Percentiles rank a stretch among this genome's conserved stretches.
Conservation (phyloP, 2,797 vertebrate genomes). For the Pempheris klunzingeri region DNA sequence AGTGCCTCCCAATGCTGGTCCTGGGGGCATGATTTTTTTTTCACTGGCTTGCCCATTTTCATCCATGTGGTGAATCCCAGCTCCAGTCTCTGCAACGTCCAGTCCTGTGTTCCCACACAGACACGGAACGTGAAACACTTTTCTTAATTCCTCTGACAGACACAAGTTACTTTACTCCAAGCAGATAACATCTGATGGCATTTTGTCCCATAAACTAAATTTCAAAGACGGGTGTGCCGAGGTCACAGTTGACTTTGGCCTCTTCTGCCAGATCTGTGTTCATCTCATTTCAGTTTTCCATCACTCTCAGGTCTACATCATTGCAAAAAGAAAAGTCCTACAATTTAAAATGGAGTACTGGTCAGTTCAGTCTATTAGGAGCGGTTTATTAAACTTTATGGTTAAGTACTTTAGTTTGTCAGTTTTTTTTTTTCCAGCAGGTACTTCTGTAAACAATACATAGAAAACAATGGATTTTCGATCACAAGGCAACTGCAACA, state of each 20-base stretch:
- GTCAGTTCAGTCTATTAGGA: background rate
- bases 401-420: background rate
- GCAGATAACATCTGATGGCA: background rate
- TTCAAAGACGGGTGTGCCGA: background rate
- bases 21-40: no score
- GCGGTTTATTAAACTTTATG: constrained; percentile 4
- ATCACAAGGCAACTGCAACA: background rate
- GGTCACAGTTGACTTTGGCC: background rate
- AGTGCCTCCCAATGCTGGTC: no score
- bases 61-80: no score
- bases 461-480: background rate
- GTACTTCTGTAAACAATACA: constrained; percentile 11
- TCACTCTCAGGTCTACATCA: no score
- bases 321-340: background rate
- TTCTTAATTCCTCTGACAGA: no score
- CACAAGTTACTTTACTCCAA: no score
- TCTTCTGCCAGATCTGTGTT: background rate
- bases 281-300: no score
- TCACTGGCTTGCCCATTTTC: no score
- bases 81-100: no score
- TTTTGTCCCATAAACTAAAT: no score
- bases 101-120: no score
- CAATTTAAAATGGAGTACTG: background rate
- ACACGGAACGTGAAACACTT: no score
- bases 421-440: background rate